Evolutionary conservation across 2,113 vertebrate genomes (phyloP).

Genomic region (Calypte anna): DNA sequence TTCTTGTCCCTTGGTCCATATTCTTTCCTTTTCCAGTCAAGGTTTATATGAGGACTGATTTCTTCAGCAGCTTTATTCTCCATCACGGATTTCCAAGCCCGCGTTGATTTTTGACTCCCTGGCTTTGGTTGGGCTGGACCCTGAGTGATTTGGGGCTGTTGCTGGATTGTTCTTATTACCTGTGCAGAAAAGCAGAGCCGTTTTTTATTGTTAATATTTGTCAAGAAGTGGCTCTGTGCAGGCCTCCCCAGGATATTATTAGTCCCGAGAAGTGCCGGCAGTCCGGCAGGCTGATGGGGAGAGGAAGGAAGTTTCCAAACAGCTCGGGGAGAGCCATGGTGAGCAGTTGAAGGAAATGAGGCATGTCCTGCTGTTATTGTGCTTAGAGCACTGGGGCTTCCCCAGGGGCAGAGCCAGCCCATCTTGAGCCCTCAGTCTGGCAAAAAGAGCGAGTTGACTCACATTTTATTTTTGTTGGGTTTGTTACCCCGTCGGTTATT

Average conservation of each 20-base stretch:
- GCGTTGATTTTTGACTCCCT: accelerated
- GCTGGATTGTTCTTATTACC: background rate
- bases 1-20: too few species aligned
- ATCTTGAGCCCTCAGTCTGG: constrained; percentile 73
- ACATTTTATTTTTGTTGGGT: constrained; percentile 65
- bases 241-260: constrained; percentile 80
- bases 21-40: background rate
- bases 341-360: constrained; percentile 79
- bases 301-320: constrained; percentile 82
- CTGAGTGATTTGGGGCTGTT: background rate
- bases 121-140: background rate
- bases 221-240: background rate
- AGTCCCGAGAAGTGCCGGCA: constrained; percentile 74
- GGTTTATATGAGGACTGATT: accelerated
- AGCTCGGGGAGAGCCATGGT: constrained; percentile 66
- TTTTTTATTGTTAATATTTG: too few species aligned
- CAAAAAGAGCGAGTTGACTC: constrained; percentile 68
- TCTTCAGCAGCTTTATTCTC: background rate
- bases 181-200: background rate
- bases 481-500: constrained; percentile 69
- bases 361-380: constrained; percentile 82
- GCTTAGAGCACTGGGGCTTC: constrained; percentile 63
- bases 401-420: constrained; percentile 63
- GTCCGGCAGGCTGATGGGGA: constrained; percentile 67
- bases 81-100: accelerated